Base-by-base conservation (phyloP, 1,140 invertebrate species). In the Liolophura sinensis region DNA sequence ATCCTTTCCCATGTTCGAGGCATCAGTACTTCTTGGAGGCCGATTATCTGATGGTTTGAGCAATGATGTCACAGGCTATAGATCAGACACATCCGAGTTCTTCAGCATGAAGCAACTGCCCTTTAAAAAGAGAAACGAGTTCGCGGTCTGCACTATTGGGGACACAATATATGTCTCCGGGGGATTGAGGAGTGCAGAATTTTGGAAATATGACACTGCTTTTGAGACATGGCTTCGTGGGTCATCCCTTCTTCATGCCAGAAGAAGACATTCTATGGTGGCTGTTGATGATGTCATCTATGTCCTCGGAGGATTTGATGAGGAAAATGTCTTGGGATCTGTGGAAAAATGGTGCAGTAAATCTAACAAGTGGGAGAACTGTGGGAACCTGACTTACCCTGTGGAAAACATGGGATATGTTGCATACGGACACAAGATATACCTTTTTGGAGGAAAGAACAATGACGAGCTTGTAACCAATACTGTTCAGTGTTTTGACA, bases 381-480 rank as follows among this genome's bases (percentile, higher is more conserved):
- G 65, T 54, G 78, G 73, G 9, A 55, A 25, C 31, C 70, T 81
- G 11, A 67, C 65, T n/a, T 71, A 72, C 27, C 73, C 78, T n/a
- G 79, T 81, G 49, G 79, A 81, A 62, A 81, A 81, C 62, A 81
- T 81, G 79, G 79, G 79, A 3, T 81, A 73, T 70, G 73, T 78
- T 6, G 69, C 79, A 0, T 77, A 71, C 65, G 77, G 73, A 16
- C 78, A 78, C 55, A 66, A 75, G 48, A 77, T 81, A 24, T 81
- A 76, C 57, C 68, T 81, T 18, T 79, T 81, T 68, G 79, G 79
- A 1, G 79, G 79, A 5, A 81, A 81, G 66, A 81, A 81, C 69
- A 73, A 73, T 67, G 77, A 80, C 31, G 79, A 81, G 54, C 60
- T 80, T 20, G 79, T 81, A 1, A 81, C 79, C 18, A 78, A 78